These are phyloP conservation scores for Hirtodrosophila histrioides DNA, from an alignment of 2,888 invertebrate species.

Conservation along the genomic window DNA sequence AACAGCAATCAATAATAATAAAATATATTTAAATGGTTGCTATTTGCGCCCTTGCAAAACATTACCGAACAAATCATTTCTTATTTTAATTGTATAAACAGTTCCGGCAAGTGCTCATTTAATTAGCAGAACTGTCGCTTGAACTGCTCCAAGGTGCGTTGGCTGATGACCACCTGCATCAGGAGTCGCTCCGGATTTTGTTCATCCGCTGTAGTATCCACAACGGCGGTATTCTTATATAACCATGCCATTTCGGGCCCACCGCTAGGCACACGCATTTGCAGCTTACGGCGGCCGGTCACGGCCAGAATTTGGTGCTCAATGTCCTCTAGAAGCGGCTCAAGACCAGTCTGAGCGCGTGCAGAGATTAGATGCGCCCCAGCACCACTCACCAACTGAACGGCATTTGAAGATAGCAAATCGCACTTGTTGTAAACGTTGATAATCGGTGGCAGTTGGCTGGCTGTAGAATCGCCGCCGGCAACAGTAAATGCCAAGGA, in stretches of 20 bases:
- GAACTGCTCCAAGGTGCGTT: conserved; percentile 86
- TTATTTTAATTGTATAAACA: not conserved
- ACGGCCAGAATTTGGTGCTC: conserved; percentile 85
- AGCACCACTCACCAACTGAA: conserved; percentile 57
- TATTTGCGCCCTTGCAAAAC: conserved; percentile 50
- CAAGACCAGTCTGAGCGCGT: conserved; percentile 83
- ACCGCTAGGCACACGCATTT: conserved; percentile 86
- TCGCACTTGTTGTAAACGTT: conserved; percentile 92
- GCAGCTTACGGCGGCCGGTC: conserved; percentile 85
- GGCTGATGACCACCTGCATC: conserved; percentile 86
- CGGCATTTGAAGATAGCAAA: conserved; percentile 67
- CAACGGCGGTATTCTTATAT: conserved; percentile 87
- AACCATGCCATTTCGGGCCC: conserved; percentile 87
- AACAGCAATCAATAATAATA: conserved; percentile 42
- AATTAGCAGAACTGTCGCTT: conserved; percentile 81
- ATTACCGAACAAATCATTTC: conserved; percentile 6
- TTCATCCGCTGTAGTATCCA: conserved; percentile 85
- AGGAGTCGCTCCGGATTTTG: conserved; percentile 86
- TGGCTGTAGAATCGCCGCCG: conserved; percentile 39
- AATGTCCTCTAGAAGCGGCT: conserved; percentile 76
- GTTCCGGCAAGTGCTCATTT: conserved; percentile 1
- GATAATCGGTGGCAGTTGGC: conserved; percentile 85
- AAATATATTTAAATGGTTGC: conserved; percentile 51
- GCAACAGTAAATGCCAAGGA: conserved; percentile 84
- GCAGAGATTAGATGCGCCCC: conserved; percentile 85